These are phyloP conservation scores for Linurgus olivaceus DNA, from an alignment of 2,797 vertebrate species.

Conservation along the genomic window DNA sequence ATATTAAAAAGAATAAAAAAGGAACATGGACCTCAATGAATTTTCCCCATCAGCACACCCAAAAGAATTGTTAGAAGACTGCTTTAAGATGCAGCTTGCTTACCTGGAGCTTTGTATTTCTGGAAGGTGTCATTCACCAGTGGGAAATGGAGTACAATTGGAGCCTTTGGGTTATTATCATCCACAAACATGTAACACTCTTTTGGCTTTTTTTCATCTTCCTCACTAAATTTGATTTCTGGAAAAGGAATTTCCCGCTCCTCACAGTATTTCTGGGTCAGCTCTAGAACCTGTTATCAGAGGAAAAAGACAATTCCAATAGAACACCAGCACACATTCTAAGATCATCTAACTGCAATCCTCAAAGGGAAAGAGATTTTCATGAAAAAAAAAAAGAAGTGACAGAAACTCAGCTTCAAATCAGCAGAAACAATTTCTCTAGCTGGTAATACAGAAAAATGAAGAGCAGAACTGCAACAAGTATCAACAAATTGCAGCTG, in stretches of 20 bases:
- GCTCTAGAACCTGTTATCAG: constrained; percentile 68
- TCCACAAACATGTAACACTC: constrained; percentile 79
- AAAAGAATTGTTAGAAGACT: neutral
- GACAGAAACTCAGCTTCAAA: neutral
- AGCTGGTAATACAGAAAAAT: neutral
- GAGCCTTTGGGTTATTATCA: constrained; percentile 61
- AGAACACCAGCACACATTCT: neutral
- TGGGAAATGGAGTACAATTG: constrained; percentile 79
- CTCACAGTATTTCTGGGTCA: constrained; percentile 74
- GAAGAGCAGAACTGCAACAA: neutral
- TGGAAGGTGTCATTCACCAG: constrained; percentile 78
- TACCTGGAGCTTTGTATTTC: constrained; percentile 76
- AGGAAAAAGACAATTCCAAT: neutral
- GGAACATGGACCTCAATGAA: neutral
- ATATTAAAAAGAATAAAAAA: neutral
- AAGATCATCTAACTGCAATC: neutral
- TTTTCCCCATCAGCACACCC: neutral
- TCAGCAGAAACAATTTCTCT: neutral
- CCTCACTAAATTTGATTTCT: constrained; percentile 52
- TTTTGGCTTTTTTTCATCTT: constrained; percentile 69
- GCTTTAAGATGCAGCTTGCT: neutral
- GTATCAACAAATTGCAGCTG: neutral
- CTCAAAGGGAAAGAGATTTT: neutral
- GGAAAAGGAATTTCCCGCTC: constrained; percentile 79
- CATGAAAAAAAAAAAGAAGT: neutral